Evolutionary conservation across 2,888 invertebrate species (phyloP).

Genomic region (Drosophila subquinaria): DNA sequence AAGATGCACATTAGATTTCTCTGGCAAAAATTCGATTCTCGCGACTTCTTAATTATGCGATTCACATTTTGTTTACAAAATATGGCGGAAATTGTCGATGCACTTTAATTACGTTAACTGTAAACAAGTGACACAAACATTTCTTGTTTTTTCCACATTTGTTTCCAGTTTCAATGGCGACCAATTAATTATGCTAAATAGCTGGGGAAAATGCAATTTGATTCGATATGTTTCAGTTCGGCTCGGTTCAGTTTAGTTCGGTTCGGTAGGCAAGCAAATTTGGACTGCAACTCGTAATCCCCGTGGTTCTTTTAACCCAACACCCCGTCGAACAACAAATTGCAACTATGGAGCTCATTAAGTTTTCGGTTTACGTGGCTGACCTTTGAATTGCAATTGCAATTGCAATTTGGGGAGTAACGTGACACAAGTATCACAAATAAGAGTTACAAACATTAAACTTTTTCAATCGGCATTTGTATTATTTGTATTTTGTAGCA

Average conservation of each 20-base stretch:
- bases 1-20: too few relatives aligned
- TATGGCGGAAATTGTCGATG: not conserved
- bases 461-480: not conserved
- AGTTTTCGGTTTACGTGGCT: not conserved
- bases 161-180: constrained; percentile 1
- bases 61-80: constrained; percentile 3
- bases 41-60: not conserved
- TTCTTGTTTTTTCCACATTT: not conserved
- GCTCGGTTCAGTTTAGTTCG: not conserved
- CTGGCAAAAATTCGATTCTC: too few relatives aligned
- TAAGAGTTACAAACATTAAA: too few relatives aligned
- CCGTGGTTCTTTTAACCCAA: not conserved
- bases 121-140: not conserved
- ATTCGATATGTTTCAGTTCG: not conserved
- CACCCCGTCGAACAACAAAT: not conserved
- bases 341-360: constrained; percentile 8
- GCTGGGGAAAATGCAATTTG: not conserved
- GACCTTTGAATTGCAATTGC: not conserved
- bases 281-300: constrained; percentile 12
- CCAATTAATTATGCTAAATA: constrained; percentile 28
- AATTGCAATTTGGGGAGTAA: not conserved
- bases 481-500: constrained; percentile 1
- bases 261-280: not conserved
- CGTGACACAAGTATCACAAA: not conserved
- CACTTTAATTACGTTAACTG: not conserved